Conservation (phyloP, 1,140 invertebrate species). For the Bombus breviceps region DNA sequence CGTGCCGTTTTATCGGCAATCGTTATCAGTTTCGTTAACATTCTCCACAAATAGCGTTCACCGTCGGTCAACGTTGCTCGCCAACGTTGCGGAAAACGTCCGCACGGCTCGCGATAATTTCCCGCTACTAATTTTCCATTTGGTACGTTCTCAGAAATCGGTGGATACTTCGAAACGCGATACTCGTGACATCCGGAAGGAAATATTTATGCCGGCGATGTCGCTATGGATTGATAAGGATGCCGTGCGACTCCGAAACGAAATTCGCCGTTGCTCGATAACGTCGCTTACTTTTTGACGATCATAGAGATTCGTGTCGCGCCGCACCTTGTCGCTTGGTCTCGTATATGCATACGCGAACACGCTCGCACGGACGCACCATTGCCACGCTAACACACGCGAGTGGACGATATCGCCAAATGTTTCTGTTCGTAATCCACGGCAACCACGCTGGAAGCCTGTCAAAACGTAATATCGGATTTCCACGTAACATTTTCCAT, state of each 20-base stretch:
- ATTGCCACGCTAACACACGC: background rate
- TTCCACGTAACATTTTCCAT: conserved; percentile 33
- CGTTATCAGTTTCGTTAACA: background rate
- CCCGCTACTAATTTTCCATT: background rate
- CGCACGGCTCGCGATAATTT: background rate
- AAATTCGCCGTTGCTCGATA: conserved; percentile 41
- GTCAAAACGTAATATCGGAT: conserved; percentile 37
- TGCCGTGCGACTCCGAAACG: background rate
- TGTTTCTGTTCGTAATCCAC: conserved; percentile 28
- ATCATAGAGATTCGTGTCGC: background rate
- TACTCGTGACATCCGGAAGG: background rate
- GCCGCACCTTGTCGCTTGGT: background rate
- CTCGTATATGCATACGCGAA: background rate
- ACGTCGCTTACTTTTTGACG: conserved; percentile 39
- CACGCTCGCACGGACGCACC: background rate
- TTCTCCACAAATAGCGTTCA: background rate
- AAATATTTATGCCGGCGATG: conserved; percentile 55
- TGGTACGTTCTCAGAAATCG: background rate
- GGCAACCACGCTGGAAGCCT: background rate
- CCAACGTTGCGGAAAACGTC: background rate
- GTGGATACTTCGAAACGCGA: conserved; percentile 12
- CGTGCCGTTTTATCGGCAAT: background rate
- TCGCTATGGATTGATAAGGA: conserved; percentile 45
- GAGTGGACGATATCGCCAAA: background rate
- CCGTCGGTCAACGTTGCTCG: background rate